These are phyloP conservation scores for Strongylocentrotus purpuratus DNA, from an alignment of 35 echinoderm and acorn worm species.

Conservation along the genomic window DNA sequence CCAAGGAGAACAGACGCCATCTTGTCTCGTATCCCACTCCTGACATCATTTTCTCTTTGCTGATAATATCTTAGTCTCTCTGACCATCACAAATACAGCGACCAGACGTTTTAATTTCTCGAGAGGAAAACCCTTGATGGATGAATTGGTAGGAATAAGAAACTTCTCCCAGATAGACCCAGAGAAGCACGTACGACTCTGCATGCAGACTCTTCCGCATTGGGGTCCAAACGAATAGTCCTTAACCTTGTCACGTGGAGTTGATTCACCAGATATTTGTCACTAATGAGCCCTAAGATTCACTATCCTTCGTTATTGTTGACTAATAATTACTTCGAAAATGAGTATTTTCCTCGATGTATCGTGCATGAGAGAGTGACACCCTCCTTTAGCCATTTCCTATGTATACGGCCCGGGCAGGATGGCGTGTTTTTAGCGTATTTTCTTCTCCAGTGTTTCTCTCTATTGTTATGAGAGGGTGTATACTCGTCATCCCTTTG, in stretches of 20 bases:
- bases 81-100: not conserved
- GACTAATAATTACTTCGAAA: constrained; percentile 12
- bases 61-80: not conserved
- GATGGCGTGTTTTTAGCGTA: not conserved
- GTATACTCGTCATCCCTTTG: not conserved
- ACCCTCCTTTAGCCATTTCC: constrained; percentile 9
- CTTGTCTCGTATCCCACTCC: not conserved
- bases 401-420: not conserved
- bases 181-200: not conserved
- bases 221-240: not conserved
- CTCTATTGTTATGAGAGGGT: not conserved
- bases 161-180: not conserved
- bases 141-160: not conserved
- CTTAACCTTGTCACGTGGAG: not conserved
- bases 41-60: not conserved
- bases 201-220: not conserved
- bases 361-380: constrained; percentile 9
- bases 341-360: constrained; percentile 8
- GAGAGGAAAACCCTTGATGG: not conserved
- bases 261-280: not conserved
- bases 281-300: constrained; percentile 2
- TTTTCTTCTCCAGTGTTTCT: not conserved
- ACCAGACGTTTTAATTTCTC: not conserved
- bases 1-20: constrained; percentile 17
- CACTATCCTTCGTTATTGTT: not conserved